Evolutionary conservation across 2,888 invertebrate genomes (phyloP).

Genomic region (Willowsia nigromaculata): DNA sequence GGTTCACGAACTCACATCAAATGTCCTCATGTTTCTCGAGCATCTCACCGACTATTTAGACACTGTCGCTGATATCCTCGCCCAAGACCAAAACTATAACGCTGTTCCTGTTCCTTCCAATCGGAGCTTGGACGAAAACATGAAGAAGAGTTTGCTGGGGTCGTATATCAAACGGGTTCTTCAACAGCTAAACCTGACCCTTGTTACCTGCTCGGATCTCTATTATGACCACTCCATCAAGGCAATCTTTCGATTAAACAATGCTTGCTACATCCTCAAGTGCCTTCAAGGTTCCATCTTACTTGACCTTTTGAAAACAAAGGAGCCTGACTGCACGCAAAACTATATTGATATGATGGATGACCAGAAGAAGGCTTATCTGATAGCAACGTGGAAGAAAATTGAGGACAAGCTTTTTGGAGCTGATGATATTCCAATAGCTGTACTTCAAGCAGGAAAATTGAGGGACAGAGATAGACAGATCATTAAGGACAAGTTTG

Average conservation of each 20-base stretch:
- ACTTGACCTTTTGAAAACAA: constrained; percentile 89
- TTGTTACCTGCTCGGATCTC: constrained; percentile 94
- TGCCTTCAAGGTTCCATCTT: constrained; percentile 92
- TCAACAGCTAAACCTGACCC: constrained; percentile 92
- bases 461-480: constrained; percentile 92
- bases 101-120: constrained; percentile 79
- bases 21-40: constrained; percentile 94
- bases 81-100: constrained; percentile 81
- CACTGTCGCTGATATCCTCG: constrained; percentile 87
- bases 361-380: constrained; percentile 89
- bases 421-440: constrained; percentile 85
- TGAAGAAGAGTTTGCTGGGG: constrained; percentile 86
- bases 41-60: constrained; percentile 90
- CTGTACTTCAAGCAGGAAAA: constrained; percentile 84
- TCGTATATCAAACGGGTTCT: constrained; percentile 93
- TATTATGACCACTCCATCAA: constrained; percentile 92
- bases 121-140: constrained; percentile 81
- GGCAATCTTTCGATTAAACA: constrained; percentile 95
- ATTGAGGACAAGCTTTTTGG: constrained; percentile 87
- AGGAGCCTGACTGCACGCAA: constrained; percentile 92
- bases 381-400: constrained; percentile 85
- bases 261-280: constrained; percentile 96
- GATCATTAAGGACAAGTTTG: constrained; percentile 92
- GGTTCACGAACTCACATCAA: constrained; percentile 97
- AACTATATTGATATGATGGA: constrained; percentile 93